A percentile compares a stretch with the other conserved stretches of the same genome.
Evolutionary conservation across 2,113 vertebrate genomes (phyloP).

Genomic region (Trochalopteron elliotii): DNA sequence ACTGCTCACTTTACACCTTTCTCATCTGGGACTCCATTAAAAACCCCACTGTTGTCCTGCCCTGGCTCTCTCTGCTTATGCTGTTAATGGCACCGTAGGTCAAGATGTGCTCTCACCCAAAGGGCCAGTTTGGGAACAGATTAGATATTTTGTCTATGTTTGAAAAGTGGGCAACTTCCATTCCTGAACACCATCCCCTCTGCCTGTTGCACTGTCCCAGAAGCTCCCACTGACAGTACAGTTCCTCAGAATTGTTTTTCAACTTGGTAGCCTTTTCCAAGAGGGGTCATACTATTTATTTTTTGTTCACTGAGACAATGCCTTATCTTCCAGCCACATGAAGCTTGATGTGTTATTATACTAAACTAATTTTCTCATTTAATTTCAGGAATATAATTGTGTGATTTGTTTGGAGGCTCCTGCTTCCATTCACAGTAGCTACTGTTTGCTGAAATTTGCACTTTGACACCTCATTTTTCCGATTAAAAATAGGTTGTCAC

Average conservation of each 20-base stretch:
- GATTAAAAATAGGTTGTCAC: neutral
- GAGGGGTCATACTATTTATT: neutral
- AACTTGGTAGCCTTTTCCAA: neutral
- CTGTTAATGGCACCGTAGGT: neutral
- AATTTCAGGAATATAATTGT: neutral
- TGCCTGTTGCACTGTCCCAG: neutral
- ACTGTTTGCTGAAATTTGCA: neutral
- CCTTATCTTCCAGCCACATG: neutral
- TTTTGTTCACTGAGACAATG: neutral
- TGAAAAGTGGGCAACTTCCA: neutral
- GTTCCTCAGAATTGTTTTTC: neutral
- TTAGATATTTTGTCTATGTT: neutral
- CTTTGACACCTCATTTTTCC: neutral
- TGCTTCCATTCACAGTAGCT: neutral
- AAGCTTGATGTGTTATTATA: neutral
- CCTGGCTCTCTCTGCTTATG: neutral
- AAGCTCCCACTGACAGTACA: neutral
- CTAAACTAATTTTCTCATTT: neutral
- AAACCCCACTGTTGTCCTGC: neutral
- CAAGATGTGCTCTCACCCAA: neutral
- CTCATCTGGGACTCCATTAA: neutral
- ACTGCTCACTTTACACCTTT: neutral
- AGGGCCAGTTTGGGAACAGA: neutral
- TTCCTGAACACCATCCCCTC: neutral
- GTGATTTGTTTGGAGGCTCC: neutral